Evolutionary conservation across 2,888 invertebrate genomes (phyloP).

Genomic region (Ypsolopha sequella): DNA sequence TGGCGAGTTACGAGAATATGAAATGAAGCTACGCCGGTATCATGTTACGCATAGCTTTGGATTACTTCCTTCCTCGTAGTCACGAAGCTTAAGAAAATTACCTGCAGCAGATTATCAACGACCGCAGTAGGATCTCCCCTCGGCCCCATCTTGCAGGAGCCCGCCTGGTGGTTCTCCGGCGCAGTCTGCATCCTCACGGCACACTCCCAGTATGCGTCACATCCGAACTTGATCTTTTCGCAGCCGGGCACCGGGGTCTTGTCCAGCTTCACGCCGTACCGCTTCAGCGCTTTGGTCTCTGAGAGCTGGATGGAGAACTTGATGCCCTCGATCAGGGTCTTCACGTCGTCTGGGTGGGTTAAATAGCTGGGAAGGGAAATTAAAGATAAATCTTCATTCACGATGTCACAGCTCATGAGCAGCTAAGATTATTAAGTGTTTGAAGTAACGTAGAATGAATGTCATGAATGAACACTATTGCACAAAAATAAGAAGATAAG

Average conservation of each 20-base stretch:
- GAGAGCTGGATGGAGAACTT: conserved; percentile 81
- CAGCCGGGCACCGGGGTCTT: conserved; percentile 80
- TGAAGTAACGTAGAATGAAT: no score
- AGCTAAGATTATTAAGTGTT: no score
- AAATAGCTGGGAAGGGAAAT: conserved; percentile 64
- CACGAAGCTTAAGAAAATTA: no score
- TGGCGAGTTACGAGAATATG: no score
- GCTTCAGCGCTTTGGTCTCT: conserved; percentile 71
- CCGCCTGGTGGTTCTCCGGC: conserved; percentile 87
- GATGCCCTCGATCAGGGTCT: conserved; percentile 84
- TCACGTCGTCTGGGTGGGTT: conserved; percentile 83
- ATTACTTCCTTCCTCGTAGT: no score
- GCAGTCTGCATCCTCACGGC: conserved; percentile 80
- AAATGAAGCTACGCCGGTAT: no score
- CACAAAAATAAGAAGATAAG: no score
- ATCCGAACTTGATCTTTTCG: conserved; percentile 79
- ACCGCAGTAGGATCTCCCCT: conserved; percentile 77
- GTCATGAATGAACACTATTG: no score
- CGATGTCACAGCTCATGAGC: no score
- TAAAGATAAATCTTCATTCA: no score
- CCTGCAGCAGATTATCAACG: conserved; percentile 77
- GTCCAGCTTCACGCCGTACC: conserved; percentile 82
- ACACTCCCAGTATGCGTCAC: conserved; percentile 85
- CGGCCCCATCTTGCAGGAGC: conserved; percentile 88
- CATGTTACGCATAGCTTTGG: no score